Evolutionary conservation across 2,113 vertebrate genomes (phyloP).

Genomic region (Corydoras maculifer): DNA sequence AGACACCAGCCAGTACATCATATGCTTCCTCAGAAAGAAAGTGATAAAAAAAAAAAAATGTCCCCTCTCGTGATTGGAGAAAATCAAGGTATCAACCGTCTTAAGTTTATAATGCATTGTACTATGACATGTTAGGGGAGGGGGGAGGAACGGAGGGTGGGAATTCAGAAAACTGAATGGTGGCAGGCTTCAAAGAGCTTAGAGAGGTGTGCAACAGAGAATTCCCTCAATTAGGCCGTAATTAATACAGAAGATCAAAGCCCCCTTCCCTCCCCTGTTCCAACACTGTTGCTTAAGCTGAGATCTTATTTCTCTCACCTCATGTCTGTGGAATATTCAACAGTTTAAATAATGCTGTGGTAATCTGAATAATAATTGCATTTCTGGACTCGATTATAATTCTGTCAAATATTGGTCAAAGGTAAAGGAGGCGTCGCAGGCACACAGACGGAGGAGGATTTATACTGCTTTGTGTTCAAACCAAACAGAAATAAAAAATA

Average conservation of each 20-base stretch:
- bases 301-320: slow-evolving; percentile 16
- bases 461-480: slow-evolving; percentile 22
- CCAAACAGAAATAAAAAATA: slow-evolving; percentile 5
- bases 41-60: too few species aligned
- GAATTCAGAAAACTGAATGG: slow-evolving; percentile 27
- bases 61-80: background rate
- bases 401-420: slow-evolving; percentile 30
- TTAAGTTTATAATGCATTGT: background rate
- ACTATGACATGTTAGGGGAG: background rate
- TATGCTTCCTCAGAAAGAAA: too few species aligned
- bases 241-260: slow-evolving; percentile 40
- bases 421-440: slow-evolving; percentile 14
- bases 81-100: background rate
- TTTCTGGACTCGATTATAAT: slow-evolving; percentile 24
- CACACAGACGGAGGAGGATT: slow-evolving; percentile 15
- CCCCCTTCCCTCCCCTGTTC: slow-evolving; percentile 23
- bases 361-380: slow-evolving; percentile 32
- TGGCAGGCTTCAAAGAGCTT: slow-evolving; percentile 33
- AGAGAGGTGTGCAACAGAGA: slow-evolving; percentile 28
- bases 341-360: slow-evolving; percentile 30
- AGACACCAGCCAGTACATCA: background rate
- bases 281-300: slow-evolving; percentile 15
- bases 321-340: slow-evolving; percentile 18
- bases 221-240: slow-evolving; percentile 36
- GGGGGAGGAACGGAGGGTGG: background rate